Conservation (phyloP, 2,888 invertebrate genomes). For the Volucella inanis region DNA sequence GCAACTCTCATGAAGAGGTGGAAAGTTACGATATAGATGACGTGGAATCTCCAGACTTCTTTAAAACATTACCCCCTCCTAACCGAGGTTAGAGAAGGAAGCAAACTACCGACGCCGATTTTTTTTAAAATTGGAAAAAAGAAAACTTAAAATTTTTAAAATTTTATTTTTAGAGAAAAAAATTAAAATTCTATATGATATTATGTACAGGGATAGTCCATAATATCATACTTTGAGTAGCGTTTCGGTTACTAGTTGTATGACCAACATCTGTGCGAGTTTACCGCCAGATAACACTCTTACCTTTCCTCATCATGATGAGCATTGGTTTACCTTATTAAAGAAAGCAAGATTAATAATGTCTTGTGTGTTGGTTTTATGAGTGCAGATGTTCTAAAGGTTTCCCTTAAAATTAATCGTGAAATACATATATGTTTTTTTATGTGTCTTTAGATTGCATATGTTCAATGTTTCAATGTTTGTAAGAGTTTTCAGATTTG, state of each 20-base stretch:
- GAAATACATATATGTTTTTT: no score
- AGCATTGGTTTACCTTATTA: no score
- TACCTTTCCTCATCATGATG: no score
- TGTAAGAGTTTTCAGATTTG: no score
- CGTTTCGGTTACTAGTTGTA: neutral
- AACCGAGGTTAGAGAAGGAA: constrained; percentile 2
- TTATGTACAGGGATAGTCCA: constrained; percentile 4
- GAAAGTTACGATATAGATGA: constrained; percentile 11
- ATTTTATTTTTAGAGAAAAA: constrained; percentile 16
- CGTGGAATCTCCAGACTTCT: neutral
- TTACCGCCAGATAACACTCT: no score
- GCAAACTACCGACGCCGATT: constrained; percentile 12
- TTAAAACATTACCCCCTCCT: constrained; percentile 8
- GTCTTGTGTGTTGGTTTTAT: no score
- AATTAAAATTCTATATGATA: constrained; percentile 3
- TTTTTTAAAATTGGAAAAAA: constrained; percentile 23
- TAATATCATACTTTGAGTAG: neutral
- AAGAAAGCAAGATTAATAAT: no score
- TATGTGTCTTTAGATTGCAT: no score
- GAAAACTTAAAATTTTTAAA: constrained; percentile 43
- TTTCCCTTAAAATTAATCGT: no score
- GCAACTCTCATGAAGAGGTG: constrained; percentile 14
- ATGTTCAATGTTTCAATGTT: no score
- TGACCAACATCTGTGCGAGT: no score
- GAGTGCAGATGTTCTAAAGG: no score